phyloP scores from a whole-genome alignment of 2,113 vertebrate species.

The Callorhinus ursinus region DNA sequence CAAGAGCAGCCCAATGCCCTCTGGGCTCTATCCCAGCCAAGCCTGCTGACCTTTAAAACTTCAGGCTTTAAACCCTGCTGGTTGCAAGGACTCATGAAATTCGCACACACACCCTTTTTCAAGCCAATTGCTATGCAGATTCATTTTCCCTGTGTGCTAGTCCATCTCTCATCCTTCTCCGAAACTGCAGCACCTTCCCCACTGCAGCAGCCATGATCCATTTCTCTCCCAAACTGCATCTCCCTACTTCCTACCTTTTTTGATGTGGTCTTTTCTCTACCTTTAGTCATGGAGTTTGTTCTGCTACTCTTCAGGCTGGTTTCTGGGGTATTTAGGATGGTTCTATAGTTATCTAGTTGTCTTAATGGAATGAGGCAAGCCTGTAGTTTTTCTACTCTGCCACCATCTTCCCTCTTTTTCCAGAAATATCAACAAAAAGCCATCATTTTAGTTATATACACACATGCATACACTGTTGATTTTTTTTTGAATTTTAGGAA shows the following conservation, averaged over 20 bases:
- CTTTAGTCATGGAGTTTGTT: background rate
- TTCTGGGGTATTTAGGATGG: background rate
- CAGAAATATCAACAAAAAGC: background rate
- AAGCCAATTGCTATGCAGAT: background rate
- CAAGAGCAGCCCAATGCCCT: background rate
- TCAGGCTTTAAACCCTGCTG: background rate
- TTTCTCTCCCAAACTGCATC: background rate
- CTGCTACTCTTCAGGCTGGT: background rate
- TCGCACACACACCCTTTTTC: background rate
- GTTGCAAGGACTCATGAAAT: background rate
- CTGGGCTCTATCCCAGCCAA: background rate
- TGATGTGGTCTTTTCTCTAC: background rate
- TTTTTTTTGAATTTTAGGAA: background rate
- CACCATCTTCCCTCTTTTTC: background rate
- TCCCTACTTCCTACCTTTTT: background rate
- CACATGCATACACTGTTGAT: background rate
- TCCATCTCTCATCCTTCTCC: background rate
- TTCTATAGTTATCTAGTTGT: background rate
- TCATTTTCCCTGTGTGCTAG: background rate
- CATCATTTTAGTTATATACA: background rate
- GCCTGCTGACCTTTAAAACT: background rate
- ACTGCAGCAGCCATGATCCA: background rate
- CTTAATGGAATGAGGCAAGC: background rate
- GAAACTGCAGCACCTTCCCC: background rate
- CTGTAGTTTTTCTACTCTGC: background rate